A percentile compares a stretch with the other conserved stretches of the same genome.
Conservation (phyloP, 2,797 vertebrate species). For the Vultur gryphus region DNA sequence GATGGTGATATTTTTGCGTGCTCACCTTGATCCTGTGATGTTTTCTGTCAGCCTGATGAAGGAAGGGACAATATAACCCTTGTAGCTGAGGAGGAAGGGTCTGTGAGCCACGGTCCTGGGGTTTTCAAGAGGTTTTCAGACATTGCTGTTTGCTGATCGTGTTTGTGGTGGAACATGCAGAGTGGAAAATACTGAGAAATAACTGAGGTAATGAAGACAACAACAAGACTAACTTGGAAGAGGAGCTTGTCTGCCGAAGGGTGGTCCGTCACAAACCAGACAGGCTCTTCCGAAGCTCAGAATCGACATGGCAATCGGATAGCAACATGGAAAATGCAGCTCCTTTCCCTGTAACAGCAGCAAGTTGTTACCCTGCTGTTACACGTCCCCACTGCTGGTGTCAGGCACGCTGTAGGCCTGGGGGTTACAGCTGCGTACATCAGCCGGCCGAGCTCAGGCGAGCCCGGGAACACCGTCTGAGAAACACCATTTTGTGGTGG, state of each 20-base stretch:
- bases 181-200: neutral
- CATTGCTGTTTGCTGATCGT: neutral
- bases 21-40: neutral
- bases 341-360: neutral
- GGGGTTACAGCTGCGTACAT: neutral
- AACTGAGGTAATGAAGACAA: neutral
- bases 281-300: neutral
- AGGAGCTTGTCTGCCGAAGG: neutral
- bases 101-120: neutral
- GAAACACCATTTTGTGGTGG: neutral
- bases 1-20: neutral
- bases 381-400: neutral
- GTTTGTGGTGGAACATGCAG: neutral
- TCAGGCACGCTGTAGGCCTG: neutral
- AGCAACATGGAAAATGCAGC: neutral
- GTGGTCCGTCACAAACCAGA: neutral
- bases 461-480: neutral
- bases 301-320: accelerated
- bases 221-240: neutral
- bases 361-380: accelerated
- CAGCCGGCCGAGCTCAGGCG: accelerated
- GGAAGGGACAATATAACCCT: neutral
- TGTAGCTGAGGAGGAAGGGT: neutral
- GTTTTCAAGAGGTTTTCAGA: neutral
- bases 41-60: neutral